Base-by-base conservation (phyloP, 2,797 vertebrate genomes). In the Notamacropus eugenii region DNA sequence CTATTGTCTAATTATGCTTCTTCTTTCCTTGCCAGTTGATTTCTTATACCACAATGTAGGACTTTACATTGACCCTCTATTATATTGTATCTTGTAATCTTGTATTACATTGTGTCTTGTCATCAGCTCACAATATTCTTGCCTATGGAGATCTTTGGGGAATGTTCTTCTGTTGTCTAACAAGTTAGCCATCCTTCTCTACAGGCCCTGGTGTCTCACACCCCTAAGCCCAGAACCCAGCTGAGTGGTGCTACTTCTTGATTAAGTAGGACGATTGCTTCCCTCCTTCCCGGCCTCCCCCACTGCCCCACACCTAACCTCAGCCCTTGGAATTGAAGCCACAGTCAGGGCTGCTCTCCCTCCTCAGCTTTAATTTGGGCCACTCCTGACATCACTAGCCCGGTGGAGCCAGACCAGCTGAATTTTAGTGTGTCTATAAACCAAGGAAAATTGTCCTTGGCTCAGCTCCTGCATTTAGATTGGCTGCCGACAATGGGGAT, bases 401-500 rank as follows among this genome's bases (percentile, higher is more conserved):
- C 98, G 98, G 98, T 98, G 97, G 98, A 98, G 97, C 97, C 98
- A 87, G 93, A 94, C 74, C 98, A 96, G 96, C 12, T 0, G 94
- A 95, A 92, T 93, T 98, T 98, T 98, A 98, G 97, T 98, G 97
- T 97, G 97, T 96, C 96, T 97, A 97, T 98, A 96, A 96, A 98
- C 98, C 97, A 97, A 98, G 98, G 98, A 98, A 98, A 98, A 98
- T 98, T 99, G 98, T 98, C 98, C 97, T 98, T 98, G 97, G 96
- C 98, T 98, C 99, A 99, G 98, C 97, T 96, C 97, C 98, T 98
- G 98, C 98, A 98, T 99, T 99, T 98, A 98, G 98, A 98, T 98
- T 94, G 92, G 96, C 96, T 96, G 87, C 97, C 95, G 95, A 98
- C 98, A 98, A 98, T 98, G 97, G 98, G 95, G 94, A 55, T 95